phyloP scores from a whole-genome alignment of 2,888 invertebrate genomes.

The Syrista parreyssii region DNA sequence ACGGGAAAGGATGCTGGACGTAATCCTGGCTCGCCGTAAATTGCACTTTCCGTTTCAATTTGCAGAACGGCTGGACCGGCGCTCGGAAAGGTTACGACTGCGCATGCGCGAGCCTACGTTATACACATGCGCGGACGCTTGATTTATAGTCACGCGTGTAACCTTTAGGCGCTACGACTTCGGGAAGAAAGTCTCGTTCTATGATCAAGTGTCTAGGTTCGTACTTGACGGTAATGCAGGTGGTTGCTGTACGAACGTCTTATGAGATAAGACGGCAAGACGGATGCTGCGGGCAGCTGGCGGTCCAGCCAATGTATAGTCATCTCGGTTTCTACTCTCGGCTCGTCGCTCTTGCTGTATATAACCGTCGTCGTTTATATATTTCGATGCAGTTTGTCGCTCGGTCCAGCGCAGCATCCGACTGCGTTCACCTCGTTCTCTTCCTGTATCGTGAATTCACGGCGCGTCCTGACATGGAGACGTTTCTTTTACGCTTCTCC shows the following conservation, averaged over 20 bases:
- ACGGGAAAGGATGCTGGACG: background rate
- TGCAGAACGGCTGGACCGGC: background rate
- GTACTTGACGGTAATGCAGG: slow-evolving; percentile 29
- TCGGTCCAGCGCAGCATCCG: background rate
- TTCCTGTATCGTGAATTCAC: background rate
- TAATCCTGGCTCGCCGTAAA: background rate
- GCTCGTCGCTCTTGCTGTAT: background rate
- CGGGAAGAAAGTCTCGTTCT: slow-evolving; percentile 44
- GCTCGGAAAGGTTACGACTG: background rate
- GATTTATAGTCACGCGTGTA: slow-evolving; percentile 44
- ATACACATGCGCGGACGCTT: slow-evolving; percentile 33
- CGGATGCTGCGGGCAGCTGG: slow-evolving; percentile 34
- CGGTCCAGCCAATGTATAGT: background rate
- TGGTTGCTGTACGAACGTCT: background rate
- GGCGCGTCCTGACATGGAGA: background rate
- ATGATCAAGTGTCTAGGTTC: slow-evolving; percentile 32
- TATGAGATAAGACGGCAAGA: slow-evolving; percentile 13
- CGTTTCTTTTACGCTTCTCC: background rate
- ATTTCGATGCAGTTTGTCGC: background rate
- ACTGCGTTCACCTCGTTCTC: background rate
- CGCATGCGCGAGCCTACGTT: background rate
- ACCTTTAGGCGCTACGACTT: slow-evolving; percentile 33
- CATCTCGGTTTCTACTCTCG: background rate
- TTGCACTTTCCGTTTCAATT: slow-evolving; percentile 34
- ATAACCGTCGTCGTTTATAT: background rate